phyloP scores from a whole-genome alignment of 2,888 invertebrate species.

The Alsophila aescularia region DNA sequence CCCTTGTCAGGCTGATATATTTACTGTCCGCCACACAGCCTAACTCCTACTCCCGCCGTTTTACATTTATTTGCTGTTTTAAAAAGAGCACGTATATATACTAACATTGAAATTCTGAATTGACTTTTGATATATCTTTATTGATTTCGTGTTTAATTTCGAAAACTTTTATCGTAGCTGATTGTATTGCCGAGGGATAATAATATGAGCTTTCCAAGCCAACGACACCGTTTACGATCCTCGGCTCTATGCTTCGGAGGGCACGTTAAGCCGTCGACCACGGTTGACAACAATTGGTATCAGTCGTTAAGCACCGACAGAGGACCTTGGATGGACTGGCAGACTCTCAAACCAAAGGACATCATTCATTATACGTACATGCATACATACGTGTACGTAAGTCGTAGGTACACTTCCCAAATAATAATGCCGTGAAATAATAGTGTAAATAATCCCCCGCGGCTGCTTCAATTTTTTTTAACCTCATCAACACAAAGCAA shows the following conservation, averaged over 20 bases:
- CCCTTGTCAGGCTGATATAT: slow-evolving; percentile 79
- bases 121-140: slow-evolving; percentile 17
- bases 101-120: slow-evolving; percentile 28
- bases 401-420: background rate
- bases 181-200: no score
- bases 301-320: no score
- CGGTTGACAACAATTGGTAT: no score
- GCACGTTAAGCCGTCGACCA: no score
- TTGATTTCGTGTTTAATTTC: slow-evolving; percentile 3
- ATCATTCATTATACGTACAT: no score
- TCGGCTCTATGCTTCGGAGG: no score
- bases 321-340: no score
- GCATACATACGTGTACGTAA: no score
- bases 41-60: slow-evolving; percentile 56
- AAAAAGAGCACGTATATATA: slow-evolving; percentile 46
- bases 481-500: slow-evolving; percentile 34
- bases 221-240: no score
- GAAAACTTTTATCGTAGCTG: no score
- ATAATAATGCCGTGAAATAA: background rate
- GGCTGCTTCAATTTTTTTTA: slow-evolving; percentile 1
- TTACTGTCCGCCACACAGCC: slow-evolving; percentile 73
- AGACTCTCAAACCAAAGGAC: no score
- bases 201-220: no score
- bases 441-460: slow-evolving; percentile 11
- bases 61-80: slow-evolving; percentile 65